These are phyloP conservation scores for Tinea trinotella DNA, from an alignment of 2,888 invertebrate species.

Conservation along the genomic window DNA sequence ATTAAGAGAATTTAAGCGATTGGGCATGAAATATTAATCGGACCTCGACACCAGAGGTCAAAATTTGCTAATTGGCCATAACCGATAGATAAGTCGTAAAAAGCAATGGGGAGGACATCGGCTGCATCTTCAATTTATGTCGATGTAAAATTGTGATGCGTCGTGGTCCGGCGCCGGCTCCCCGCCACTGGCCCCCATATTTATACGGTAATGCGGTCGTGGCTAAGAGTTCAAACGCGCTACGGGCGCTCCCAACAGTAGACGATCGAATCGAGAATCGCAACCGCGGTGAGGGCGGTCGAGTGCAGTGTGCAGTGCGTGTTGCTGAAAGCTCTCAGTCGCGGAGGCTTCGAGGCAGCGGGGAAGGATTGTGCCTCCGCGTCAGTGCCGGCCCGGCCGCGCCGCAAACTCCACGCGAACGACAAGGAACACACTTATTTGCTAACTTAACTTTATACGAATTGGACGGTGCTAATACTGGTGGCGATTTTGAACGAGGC, in stretches of 20 bases:
- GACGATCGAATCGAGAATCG: conserved; percentile 64
- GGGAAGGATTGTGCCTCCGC: conserved; percentile 46
- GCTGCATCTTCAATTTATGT: conserved; percentile 67
- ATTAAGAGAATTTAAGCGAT: not conserved
- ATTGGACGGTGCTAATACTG: conserved; percentile 7
- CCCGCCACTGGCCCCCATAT: conserved; percentile 69
- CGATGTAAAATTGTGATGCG: conserved; percentile 67
- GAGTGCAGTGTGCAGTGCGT: conserved; percentile 68
- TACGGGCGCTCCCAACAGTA: conserved; percentile 67
- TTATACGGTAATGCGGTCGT: conserved; percentile 68
- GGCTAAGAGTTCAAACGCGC: conserved; percentile 69
- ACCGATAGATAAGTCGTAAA: conserved; percentile 63
- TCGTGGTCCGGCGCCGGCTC: conserved; percentile 53
- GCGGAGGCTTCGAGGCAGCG: conserved; percentile 57
- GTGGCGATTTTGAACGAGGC: conserved; percentile 4
- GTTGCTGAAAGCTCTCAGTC: conserved; percentile 67
- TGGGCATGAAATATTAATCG: conserved; percentile 3
- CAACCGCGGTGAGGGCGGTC: conserved; percentile 61
- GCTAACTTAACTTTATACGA: conserved; percentile 28
- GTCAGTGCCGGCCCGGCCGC: conserved; percentile 73
- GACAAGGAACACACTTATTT: conserved; percentile 25
- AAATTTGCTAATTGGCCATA: conserved; percentile 61
- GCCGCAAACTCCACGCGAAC: conserved; percentile 59
- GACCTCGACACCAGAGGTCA: conserved; percentile 4
- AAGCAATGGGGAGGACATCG: conserved; percentile 64